Conservation (phyloP, 2,888 invertebrate genomes). For the Athripsodes cinereus region DNA sequence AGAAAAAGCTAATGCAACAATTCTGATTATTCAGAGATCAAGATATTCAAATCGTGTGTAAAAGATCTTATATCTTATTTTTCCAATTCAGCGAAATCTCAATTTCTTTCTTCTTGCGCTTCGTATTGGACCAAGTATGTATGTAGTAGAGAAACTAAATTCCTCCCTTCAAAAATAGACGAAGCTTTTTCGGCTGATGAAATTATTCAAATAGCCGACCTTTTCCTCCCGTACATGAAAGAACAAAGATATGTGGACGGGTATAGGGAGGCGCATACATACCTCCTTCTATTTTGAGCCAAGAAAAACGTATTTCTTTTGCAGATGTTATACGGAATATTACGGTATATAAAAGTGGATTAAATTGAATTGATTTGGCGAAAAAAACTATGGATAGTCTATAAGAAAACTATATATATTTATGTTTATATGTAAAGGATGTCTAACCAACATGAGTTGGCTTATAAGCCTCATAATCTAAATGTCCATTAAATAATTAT, state of each 20-base stretch:
- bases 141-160: neutral
- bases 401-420: no score
- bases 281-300: neutral
- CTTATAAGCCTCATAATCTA: no score
- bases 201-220: constrained; percentile 26
- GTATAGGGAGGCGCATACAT: neutral
- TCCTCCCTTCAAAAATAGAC: neutral
- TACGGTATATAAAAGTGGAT: neutral
- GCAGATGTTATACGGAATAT: neutral
- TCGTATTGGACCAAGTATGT: neutral
- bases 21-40: constrained; percentile 5
- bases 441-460: no score
- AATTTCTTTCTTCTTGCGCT: neutral
- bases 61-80: neutral
- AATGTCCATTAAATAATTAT: no score
- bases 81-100: constrained; percentile 8
- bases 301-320: neutral
- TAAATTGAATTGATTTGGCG: neutral
- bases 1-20: neutral
- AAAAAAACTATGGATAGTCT: no score
- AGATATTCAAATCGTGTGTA: constrained; percentile 5
- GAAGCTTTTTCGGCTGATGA: constrained; percentile 13
- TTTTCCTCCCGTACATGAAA: constrained; percentile 7
- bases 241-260: constrained; percentile 3
- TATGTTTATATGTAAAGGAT: no score